Base-by-base conservation (phyloP, 1,140 invertebrate species). In the Drosophila triauraria region DNA sequence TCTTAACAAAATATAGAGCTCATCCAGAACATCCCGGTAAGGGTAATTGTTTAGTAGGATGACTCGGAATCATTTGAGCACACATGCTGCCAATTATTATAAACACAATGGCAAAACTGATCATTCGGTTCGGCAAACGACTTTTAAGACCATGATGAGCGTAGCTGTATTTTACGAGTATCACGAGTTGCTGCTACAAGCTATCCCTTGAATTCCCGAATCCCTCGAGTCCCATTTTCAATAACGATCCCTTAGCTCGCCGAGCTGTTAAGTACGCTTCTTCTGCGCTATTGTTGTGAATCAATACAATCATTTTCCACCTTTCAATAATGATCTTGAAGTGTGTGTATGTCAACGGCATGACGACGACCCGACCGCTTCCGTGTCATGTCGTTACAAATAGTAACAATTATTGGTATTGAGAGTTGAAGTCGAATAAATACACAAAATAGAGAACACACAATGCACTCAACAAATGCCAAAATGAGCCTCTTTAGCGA, bases 221-320 rank as follows among this genome's bases (percentile, higher is more conserved):
- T 43, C 30, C 23, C 51, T 46, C 17, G 13, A 32, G n/a, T 54
- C 32, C 40, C 17, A 23, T 70, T 70, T 27, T 35, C 40, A 47
- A 56, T n/a, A 32, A 51, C 38, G 20, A 20, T n/a, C 27, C 35
- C 60, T 20, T 61, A 44, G 35, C 58, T 70, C 62, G 63, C 63
- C 80, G 70, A 74, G 78, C 54, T 67, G 60, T 76, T 88, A 88
- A 90, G 85, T 85, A 90, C 67, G 70, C 54, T 40, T 23, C 32
- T 35, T 84, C 54, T 42, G 57, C 50, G 42, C 51, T 56, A 80
- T 84, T 84, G 80, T 88, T 71, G 53, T 59, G 47, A 69, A 76
- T 90, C 81, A 85, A 90, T 85, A 79, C 78, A 90, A 85, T 88
- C 40, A 88, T 85, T 81, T 88, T 88, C 78, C 78, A 85, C 75